Evolutionary conservation across 2,113 vertebrate genomes (phyloP).

Genomic region (Mystacornis crossleyi): DNA sequence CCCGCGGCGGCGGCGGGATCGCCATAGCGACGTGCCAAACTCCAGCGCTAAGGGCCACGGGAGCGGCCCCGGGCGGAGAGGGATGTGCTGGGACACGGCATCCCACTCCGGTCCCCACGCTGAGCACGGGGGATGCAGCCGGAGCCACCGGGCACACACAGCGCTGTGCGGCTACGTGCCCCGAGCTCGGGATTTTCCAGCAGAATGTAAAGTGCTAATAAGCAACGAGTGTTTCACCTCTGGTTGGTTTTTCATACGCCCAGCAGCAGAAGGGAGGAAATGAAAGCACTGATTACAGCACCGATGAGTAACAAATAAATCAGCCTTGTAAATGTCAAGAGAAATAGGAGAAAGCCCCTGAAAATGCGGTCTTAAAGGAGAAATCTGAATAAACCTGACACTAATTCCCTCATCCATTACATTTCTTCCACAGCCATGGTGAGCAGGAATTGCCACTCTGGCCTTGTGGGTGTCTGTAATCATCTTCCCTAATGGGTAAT

Average conservation of each 20-base stretch:
- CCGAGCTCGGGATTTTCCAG: neutral
- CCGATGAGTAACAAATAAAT: neutral
- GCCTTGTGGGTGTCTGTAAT: neutral
- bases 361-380: neutral
- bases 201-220: neutral
- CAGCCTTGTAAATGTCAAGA: neutral
- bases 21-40: conserved; percentile 47
- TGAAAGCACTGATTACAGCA: neutral
- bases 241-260: neutral
- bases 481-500: neutral
- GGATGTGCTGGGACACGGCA: neutral
- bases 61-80: neutral
- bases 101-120: fast-evolving
- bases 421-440: neutral
- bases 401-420: neutral
- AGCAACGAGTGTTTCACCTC: neutral
- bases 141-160: fast-evolving
- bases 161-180: fast-evolving
- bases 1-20: neutral
- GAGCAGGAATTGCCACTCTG: neutral
- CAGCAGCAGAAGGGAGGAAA: neutral
- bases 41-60: neutral
- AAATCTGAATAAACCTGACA: conserved; percentile 11
- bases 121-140: neutral
- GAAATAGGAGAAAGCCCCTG: neutral